Evolutionary conservation across 2,797 vertebrate species (phyloP), one percentile per base, ranked within the genome.

Genomic region (Enteromius afrohamiltoni): DNA sequence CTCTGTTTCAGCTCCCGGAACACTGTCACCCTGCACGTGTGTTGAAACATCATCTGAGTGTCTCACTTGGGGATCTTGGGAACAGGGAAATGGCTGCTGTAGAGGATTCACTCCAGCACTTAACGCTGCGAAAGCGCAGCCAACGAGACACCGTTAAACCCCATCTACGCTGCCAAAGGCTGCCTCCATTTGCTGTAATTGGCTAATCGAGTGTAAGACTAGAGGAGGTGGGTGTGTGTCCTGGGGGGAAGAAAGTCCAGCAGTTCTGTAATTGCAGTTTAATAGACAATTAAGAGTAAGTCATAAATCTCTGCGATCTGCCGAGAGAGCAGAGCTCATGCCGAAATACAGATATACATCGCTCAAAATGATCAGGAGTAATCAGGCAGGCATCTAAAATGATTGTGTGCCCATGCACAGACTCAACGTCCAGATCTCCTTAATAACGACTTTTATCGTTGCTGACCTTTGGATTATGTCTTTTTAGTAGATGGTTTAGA

Each of bases 231-330:
- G 71, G 91, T 88, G 85, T 90, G 84, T 71, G n/a, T 90, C 87
- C 88, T 89, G 87, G 90, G 90, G 93, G 89, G 86, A 64, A 90
- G 87, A 68, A 40, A 14, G 53, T 81, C 23, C 89, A 90, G 91
- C 91, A 89, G 89, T 83, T 86, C 91, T 88, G 90, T 94, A 95
- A 95, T 95, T 93, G 93, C 92, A 92, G 94, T 95, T 95, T 95
- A 95, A 95, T 94, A 93, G 94, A 94, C 94, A 94, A 95, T 95
- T 94, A 95, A 93, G 91, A 93, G 86, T 60, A 85, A 88, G 91
- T 94, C 92, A 92, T 95, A 93, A 94, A 94, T 95, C 93, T 94
- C 90, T 86, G 88, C 85, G 51, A 79, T 91, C 85, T 58, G 73
- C 58, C 10, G 29, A 65, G 91, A 88, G 91, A 90, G 89, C 84